Conservation (phyloP, 2,888 invertebrate species). For the Rhagonycha fulva region DNA sequence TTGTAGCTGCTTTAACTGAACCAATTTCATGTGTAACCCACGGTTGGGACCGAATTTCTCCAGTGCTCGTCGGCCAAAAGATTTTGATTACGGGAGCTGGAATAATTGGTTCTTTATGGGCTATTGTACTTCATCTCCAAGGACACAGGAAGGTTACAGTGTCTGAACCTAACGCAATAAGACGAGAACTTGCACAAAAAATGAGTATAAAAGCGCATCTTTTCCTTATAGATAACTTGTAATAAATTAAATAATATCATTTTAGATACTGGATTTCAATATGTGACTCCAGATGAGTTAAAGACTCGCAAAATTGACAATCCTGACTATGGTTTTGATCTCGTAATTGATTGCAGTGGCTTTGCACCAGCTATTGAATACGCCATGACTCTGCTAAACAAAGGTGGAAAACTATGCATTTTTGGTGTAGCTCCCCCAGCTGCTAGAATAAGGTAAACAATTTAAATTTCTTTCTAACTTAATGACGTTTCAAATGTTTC, state of each 20-base stretch:
- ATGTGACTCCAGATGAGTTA: slow-evolving; percentile 61
- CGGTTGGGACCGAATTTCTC: slow-evolving; percentile 67
- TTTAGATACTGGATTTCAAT: slow-evolving; percentile 65
- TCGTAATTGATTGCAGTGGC: slow-evolving; percentile 76
- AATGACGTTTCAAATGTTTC: slow-evolving; percentile 21
- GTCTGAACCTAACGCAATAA: slow-evolving; percentile 64
- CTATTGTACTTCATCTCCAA: slow-evolving; percentile 66
- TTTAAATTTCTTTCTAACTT: neutral
- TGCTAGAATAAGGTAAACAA: slow-evolving; percentile 49
- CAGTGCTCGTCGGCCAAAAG: slow-evolving; percentile 63
- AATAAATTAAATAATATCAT: slow-evolving; percentile 1
- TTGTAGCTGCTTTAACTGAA: slow-evolving; percentile 66
- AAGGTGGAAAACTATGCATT: slow-evolving; percentile 68
- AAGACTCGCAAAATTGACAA: slow-evolving; percentile 48
- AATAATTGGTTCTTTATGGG: slow-evolving; percentile 75
- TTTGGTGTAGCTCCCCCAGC: slow-evolving; percentile 69
- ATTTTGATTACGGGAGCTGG: slow-evolving; percentile 72
- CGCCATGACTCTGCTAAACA: slow-evolving; percentile 60
- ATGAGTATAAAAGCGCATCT: slow-evolving; percentile 52
- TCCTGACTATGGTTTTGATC: slow-evolving; percentile 60
- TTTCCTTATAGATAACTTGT: neutral
- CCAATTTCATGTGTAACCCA: slow-evolving; percentile 73
- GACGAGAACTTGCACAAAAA: slow-evolving; percentile 59
- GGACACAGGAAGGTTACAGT: slow-evolving; percentile 72
- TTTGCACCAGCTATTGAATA: slow-evolving; percentile 70